Base-by-base conservation (phyloP, 2,797 vertebrate genomes). In the Rhyacichthys aspro region DNA sequence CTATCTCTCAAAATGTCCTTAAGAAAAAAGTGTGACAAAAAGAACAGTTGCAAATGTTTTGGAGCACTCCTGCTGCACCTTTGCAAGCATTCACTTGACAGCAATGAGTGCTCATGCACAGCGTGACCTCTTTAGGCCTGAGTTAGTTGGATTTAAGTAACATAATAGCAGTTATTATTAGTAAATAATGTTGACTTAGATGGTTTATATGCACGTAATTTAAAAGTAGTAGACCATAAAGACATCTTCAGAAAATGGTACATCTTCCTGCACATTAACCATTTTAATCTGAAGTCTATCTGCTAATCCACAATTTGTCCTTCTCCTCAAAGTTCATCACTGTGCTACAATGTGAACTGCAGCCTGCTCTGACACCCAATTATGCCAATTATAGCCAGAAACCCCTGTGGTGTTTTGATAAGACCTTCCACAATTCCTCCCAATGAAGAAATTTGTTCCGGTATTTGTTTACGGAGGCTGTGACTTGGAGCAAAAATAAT, bases 371-470 rank as follows among this genome's bases (percentile, higher is more conserved):
- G 68, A 89, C 83, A 84, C 79, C 77, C 84, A 86, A 86, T 90
- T 90, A 91, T 67, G 58, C 81, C 86, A 89, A 90, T 91, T 89
- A 90, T 67, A 85, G 76, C 65, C 78, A 79, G 77, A 88, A 86
- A 56, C 75, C 89, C 87, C 86, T 86, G 85, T 79, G 81, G 87
- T 84, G 85, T 88, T 90, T 90, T 81, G 88, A 91, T 91, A 90
- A 91, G 83, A 83, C 85, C 78, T 84, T 88, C 78, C 78, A 84
- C 82, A 83, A 88, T 86, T 88, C 84, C 82, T 79, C 73, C 86
- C 88, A 87, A 87, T 90, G 76, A 88, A 85, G 74, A 83, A 79
- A 90, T 90, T 90, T 78, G 89, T 90, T 90, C 74, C 85, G 84
- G 78, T 83, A 85, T 90, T 90, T 91, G 90, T 91, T 91, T 90